Evolutionary conservation across 2,797 vertebrate species (phyloP).

Genomic region (Pogoniulus pusillus): DNA sequence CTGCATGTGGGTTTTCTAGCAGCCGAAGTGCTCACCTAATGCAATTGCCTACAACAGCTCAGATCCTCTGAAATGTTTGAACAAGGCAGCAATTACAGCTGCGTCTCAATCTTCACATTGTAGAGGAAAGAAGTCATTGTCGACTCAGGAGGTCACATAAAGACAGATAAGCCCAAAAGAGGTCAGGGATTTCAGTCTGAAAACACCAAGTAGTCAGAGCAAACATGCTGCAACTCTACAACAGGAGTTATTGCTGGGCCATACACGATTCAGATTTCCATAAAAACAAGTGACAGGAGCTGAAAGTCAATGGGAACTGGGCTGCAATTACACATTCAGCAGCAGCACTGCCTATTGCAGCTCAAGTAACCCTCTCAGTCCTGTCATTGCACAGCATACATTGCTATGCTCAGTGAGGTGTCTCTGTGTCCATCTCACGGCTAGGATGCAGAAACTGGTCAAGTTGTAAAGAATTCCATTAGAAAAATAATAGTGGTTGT

Average conservation of each 20-base stretch:
- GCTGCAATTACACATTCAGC: not conserved
- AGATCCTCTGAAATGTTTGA: not conserved
- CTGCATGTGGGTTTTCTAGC: not conserved
- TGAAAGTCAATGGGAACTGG: not conserved
- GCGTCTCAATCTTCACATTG: not conserved
- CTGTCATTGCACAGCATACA: not conserved
- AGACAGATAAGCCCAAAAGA: not conserved
- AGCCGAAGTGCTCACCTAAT: not conserved
- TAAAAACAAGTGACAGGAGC: not conserved
- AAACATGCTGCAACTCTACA: not conserved
- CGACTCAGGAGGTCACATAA: not conserved
- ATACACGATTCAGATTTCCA: not conserved
- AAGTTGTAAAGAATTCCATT: not conserved
- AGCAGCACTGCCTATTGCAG: not conserved
- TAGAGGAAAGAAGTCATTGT: not conserved
- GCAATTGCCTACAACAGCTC: not conserved
- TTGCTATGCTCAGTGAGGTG: not conserved
- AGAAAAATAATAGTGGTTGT: not conserved
- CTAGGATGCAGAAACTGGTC: not conserved
- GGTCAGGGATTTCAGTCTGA: not conserved
- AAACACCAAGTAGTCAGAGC: not conserved
- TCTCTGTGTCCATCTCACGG: not conserved
- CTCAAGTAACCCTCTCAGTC: not conserved
- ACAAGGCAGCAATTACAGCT: not conserved
- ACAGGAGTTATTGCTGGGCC: not conserved